Evolutionary conservation across 2,888 invertebrate species (phyloP).

Genomic region (Stenichneumon culpator): DNA sequence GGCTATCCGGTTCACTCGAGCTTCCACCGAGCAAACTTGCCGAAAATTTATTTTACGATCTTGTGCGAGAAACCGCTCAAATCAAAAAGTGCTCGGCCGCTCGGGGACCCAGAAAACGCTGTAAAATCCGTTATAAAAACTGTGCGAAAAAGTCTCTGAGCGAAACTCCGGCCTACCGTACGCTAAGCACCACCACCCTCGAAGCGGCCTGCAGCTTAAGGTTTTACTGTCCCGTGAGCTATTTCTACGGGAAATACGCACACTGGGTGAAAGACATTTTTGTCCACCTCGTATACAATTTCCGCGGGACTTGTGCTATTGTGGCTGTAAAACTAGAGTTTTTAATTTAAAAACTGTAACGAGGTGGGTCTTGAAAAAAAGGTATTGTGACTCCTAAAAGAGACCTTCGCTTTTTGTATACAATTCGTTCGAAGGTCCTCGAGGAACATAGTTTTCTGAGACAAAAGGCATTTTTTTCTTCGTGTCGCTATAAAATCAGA

Average conservation of each 20-base stretch:
- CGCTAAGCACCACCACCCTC: background rate
- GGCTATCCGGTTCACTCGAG: constrained; percentile 10
- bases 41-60: constrained; percentile 41
- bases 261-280: background rate
- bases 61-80: background rate
- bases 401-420: constrained; percentile 24
- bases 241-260: constrained; percentile 5
- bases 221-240: constrained; percentile 41
- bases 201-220: constrained; percentile 16
- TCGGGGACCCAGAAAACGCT: background rate
- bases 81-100: constrained; percentile 31
- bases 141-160: constrained; percentile 10
- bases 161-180: background rate
- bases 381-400: background rate
- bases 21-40: background rate
- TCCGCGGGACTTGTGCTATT: constrained; percentile 4
- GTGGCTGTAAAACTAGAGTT: constrained; percentile 18
- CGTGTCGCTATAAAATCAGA: background rate
- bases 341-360: constrained; percentile 16
- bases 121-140: constrained; percentile 52
- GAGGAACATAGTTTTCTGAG: background rate
- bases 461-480: constrained; percentile 5
- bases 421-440: background rate
- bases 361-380: constrained; percentile 12
- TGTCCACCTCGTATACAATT: background rate